These are phyloP conservation scores for Accipiter virgatus DNA, from an alignment of 2,113 vertebrate species.

Conservation along the genomic window DNA sequence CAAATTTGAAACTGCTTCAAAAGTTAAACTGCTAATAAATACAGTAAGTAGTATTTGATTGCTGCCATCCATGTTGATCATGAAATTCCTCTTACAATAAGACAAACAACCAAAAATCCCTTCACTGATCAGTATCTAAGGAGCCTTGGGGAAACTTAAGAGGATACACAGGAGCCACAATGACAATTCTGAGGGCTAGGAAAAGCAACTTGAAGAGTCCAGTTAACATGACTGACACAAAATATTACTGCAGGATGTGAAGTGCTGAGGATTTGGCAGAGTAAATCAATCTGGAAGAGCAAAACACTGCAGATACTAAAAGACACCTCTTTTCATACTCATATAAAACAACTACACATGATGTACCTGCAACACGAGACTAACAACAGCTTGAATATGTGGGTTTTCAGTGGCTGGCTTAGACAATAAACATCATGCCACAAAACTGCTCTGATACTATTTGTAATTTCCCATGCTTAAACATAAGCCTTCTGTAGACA, in stretches of 20 bases:
- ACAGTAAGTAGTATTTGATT: background rate
- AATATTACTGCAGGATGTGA: background rate
- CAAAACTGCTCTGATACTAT: background rate
- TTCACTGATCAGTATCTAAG: background rate
- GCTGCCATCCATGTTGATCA: background rate
- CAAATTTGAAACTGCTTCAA: background rate
- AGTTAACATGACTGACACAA: background rate
- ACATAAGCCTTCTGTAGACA: background rate
- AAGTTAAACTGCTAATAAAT: background rate
- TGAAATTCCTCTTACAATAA: background rate
- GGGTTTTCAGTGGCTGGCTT: background rate
- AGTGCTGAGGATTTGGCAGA: background rate
- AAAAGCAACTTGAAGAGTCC: background rate
- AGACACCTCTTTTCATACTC: background rate
- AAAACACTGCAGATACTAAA: background rate
- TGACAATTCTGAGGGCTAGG: background rate
- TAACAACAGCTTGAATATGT: rapidly evolving
- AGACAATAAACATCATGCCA: background rate
- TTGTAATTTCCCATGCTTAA: background rate
- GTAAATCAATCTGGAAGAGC: background rate
- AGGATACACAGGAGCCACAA: background rate
- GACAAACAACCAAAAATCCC: background rate
- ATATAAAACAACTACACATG: rapidly evolving
- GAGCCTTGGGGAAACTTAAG: background rate
- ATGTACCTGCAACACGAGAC: background rate